phyloP scores from a whole-genome alignment of 2,888 invertebrate species.

The Phyto melanocephala region DNA sequence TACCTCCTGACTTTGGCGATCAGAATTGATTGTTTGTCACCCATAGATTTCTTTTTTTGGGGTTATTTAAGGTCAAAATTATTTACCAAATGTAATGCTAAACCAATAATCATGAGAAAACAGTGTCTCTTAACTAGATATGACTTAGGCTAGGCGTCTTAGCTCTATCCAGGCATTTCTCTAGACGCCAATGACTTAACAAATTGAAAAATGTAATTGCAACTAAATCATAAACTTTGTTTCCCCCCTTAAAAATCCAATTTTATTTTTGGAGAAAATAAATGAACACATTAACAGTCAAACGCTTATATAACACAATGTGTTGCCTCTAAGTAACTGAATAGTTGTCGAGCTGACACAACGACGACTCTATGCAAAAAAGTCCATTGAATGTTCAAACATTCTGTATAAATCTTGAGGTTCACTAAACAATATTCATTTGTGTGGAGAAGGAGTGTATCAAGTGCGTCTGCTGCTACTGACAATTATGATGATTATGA shows the following conservation, averaged over 20 bases:
- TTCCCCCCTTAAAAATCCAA: neutral
- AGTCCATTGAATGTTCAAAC: neutral
- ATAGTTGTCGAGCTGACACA: neutral
- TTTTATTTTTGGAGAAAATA: neutral
- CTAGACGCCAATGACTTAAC: too few species aligned
- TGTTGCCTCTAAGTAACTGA: neutral
- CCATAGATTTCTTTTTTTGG: too few species aligned
- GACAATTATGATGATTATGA: slow-evolving; percentile 72
- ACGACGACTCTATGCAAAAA: slow-evolving; percentile 17
- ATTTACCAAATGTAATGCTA: too few species aligned
- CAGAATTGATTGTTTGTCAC: too few species aligned
- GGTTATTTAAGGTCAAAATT: too few species aligned
- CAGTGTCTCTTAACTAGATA: too few species aligned
- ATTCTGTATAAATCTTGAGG: neutral
- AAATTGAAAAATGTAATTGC: neutral
- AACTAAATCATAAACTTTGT: neutral
- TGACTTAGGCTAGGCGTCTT: too few species aligned
- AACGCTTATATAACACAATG: slow-evolving; percentile 6
- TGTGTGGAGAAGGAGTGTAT: slow-evolving; percentile 44
- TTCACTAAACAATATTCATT: neutral
- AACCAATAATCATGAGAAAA: too few species aligned
- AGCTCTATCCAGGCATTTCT: too few species aligned
- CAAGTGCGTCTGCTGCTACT: slow-evolving; percentile 61
- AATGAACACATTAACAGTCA: slow-evolving; percentile 26
- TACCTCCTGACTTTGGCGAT: too few species aligned